Base-by-base conservation (phyloP, 2,113 vertebrate species). In the Ammodramus savannarum region DNA sequence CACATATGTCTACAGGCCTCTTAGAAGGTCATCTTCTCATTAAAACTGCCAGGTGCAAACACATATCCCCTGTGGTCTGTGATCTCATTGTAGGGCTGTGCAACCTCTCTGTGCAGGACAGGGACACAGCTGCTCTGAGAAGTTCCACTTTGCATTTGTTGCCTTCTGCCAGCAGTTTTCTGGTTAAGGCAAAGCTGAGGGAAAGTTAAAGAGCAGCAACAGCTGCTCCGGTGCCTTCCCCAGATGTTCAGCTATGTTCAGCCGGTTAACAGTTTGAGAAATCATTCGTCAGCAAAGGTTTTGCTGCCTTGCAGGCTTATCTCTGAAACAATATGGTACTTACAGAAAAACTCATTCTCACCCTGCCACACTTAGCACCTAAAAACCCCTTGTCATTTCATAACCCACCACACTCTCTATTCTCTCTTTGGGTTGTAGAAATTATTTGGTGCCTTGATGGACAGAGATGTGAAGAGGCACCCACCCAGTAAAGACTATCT, bases 241-340 rank as follows among this genome's bases (percentile, higher is more conserved):
- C 96, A 97, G 96, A 96, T 97, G 96, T 96, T 97, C 89, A 94
- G 80, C 90, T 52, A 16, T 73, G 65, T 92, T 94, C 93, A 96
- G 91, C 48, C 92, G 3, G 20, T 96, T 97, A 96, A 96, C 48
- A 0, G 85, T 67, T 88, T 93, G 92, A 96, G 93, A 96, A 96
- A 96, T 95, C 93, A 95, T 96, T 96, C 22, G 25, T 97, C 95
- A 96, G 94, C 93, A 90, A 86, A 95, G 90, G 87, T 78, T 96
- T 96, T 91, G 75, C 94, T 94, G 91, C 93, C 95, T 96, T 83
- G 85, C 87, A 93, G 95, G 95, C 94, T 88, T 77, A 31, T 91
- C 75, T 93, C 72, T 52, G 59, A 93, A 93, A 95, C 74, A 94
- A 77, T 52, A 52, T 5, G 31, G n/a, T 77, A 74, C 82, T 94